Conservation (phyloP, 2,888 invertebrate genomes). For the Tipula vernalis region DNA sequence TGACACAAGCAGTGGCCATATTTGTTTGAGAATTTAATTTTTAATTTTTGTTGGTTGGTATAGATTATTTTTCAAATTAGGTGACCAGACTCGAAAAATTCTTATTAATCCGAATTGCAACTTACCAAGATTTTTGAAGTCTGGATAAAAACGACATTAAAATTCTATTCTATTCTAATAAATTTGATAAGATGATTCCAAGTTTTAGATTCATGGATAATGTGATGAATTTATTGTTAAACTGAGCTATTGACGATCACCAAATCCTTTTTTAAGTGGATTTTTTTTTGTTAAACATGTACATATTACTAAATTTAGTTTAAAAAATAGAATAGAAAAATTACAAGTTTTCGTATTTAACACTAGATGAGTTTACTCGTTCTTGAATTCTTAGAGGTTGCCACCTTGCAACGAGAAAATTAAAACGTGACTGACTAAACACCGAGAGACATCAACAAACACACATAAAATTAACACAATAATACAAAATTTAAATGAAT, state of each 20-base stretch:
- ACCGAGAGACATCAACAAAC: too few species aligned
- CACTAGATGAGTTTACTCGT: too few species aligned
- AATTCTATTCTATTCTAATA: neutral
- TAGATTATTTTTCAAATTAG: neutral
- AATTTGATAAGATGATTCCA: neutral
- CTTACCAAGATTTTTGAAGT: neutral
- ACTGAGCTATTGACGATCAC: too few species aligned
- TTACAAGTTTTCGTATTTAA: too few species aligned
- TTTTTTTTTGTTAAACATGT: too few species aligned
- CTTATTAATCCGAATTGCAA: neutral
- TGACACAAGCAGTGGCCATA: neutral
- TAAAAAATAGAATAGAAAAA: too few species aligned
- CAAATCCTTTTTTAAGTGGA: too few species aligned
- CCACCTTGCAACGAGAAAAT: too few species aligned
- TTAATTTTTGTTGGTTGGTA: neutral
- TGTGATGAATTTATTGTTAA: neutral
- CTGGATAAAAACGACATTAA: neutral
- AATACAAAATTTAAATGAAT: neutral
- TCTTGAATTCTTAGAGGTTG: too few species aligned
- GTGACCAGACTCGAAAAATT: neutral
- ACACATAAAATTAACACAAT: too few species aligned
- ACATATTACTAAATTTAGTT: too few species aligned
- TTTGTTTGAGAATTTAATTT: neutral
- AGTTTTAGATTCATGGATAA: neutral
- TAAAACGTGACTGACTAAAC: too few species aligned